Base-by-base conservation (phyloP, 2,888 invertebrate genomes). In the Xestia sexstrigata region DNA sequence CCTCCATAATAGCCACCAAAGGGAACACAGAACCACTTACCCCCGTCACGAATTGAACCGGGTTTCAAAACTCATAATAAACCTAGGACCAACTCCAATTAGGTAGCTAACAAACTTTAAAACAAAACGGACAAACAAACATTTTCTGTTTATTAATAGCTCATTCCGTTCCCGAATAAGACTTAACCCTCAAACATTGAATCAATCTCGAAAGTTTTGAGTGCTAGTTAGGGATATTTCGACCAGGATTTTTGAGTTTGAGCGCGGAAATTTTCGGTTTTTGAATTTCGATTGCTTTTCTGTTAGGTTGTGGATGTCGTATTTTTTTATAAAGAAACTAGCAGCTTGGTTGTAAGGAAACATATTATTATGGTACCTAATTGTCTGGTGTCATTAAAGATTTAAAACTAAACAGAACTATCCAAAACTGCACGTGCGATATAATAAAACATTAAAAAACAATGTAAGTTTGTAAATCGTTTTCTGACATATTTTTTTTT, bases 71-170 rank as follows among this genome's bases (percentile, higher is more conserved):
- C 65, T 68, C 78, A 49, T 60, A 84, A 76, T 82, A 84, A 83
- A 83, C 67, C 74, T 77, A 75, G 67, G 58, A 78, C 78, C 52
- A 88, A 87, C 84, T 88, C 91, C 91, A 91, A 92, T 91, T 91
- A n/a, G n/a, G n/a, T n/a, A 91, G 84, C 84, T 26, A 85, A 76
- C 82, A 71, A 90, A 91, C 78, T 90, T 89, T 71, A 87, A 87
- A 89, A 87, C 87, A 89, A 87, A 87, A 90, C 77, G 72, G 55
- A 80, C 83, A 86, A 87, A 88, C 87, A 85, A 79, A 77, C 70
- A 83, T 76, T 76, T 84, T 83, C 76, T 63, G 81, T 89, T 88
- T 88, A 90, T 88, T 78, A 83, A 81, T 73, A 76, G 81, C 77
- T 84, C 74, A 79, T 83, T 85, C 87, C 42, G 55, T 74, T 71